Evolutionary conservation across 2,888 invertebrate genomes (phyloP).

Genomic region (Thera obeliscata): DNA sequence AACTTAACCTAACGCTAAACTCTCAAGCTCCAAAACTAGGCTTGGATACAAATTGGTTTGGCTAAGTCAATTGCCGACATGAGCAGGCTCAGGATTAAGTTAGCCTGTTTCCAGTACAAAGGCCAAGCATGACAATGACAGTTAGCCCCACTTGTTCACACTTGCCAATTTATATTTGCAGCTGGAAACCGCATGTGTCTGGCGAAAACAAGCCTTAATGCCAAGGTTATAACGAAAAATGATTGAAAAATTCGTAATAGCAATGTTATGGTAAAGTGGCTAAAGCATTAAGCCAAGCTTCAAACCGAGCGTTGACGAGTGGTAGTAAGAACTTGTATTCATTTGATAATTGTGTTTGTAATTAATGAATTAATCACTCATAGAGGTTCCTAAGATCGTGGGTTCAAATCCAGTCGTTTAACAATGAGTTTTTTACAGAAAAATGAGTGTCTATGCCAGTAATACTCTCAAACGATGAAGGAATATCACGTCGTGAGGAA

Average conservation of each 20-base stretch:
- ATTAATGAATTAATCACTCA: slow-evolving; percentile 3
- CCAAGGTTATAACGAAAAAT: slow-evolving; percentile 19
- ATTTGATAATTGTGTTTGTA: slow-evolving; percentile 15
- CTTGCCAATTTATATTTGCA: slow-evolving; percentile 44
- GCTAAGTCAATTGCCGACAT: slow-evolving; percentile 61
- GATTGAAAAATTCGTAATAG: slow-evolving; percentile 7
- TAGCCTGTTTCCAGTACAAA: slow-evolving; percentile 62
- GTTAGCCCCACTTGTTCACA: slow-evolving; percentile 65
- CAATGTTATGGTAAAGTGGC: slow-evolving; percentile 40
- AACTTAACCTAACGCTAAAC: slow-evolving; percentile 7
- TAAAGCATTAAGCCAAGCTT: slow-evolving; percentile 62
- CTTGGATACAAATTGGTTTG: slow-evolving; percentile 53
- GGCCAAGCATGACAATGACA: slow-evolving; percentile 68
- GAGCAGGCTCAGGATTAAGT: slow-evolving; percentile 59
- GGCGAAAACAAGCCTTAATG: slow-evolving; percentile 36
- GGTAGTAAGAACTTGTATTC: slow-evolving; percentile 26
- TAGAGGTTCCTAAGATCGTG: background rate
- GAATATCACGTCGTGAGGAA: too few relatives aligned
- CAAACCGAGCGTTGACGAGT: slow-evolving; percentile 59
- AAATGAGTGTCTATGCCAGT: too few relatives aligned
- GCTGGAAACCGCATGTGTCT: slow-evolving; percentile 30
- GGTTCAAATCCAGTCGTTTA: too few relatives aligned
- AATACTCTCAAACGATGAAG: too few relatives aligned
- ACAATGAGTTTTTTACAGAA: too few relatives aligned
- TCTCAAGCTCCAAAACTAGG: slow-evolving; percentile 36